Conservation (phyloP, 2,888 invertebrate species). For the Stictocephala bisonia region DNA sequence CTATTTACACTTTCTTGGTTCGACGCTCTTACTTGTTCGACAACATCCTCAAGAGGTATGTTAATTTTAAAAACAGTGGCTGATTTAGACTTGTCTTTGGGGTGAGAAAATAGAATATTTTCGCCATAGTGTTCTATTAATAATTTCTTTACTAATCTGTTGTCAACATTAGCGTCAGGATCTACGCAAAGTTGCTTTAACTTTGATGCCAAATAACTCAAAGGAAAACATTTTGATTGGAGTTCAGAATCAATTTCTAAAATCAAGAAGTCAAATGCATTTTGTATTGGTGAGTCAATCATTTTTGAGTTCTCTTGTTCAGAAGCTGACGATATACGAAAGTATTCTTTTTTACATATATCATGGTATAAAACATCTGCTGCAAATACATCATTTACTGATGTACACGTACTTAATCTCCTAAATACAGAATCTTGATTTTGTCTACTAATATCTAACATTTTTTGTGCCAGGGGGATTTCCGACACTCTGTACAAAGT, state of each 20-base stretch:
- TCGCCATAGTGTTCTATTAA: conserved; percentile 23
- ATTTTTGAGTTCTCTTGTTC: not conserved
- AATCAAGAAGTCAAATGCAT: not conserved
- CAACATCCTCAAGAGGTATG: conserved; percentile 11
- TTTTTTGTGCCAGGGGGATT: not conserved
- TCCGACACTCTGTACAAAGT: conserved; percentile 4
- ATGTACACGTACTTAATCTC: conserved; percentile 23
- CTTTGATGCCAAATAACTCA: not conserved
- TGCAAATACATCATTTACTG: conserved; percentile 25
- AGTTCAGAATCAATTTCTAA: conserved; percentile 19
- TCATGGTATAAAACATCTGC: conserved; percentile 30
- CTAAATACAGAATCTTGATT: conserved; percentile 21
- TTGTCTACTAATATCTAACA: not conserved
- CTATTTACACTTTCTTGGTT: not conserved
- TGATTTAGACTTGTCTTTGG: conserved; percentile 6
- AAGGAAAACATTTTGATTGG: conserved; percentile 19
- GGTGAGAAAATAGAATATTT: conserved; percentile 19
- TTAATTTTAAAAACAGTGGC: conserved; percentile 14
- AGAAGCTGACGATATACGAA: not conserved
- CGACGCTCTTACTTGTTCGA: not conserved
- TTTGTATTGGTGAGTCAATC: not conserved
- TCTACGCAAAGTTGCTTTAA: not conserved
- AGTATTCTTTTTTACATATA: conserved; percentile 24
- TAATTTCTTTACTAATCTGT: conserved; percentile 13
- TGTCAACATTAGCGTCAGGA: not conserved